These are phyloP conservation scores for Misgurnus mizolepis DNA, from an alignment of 2,113 vertebrate species.

Conservation along the genomic window DNA sequence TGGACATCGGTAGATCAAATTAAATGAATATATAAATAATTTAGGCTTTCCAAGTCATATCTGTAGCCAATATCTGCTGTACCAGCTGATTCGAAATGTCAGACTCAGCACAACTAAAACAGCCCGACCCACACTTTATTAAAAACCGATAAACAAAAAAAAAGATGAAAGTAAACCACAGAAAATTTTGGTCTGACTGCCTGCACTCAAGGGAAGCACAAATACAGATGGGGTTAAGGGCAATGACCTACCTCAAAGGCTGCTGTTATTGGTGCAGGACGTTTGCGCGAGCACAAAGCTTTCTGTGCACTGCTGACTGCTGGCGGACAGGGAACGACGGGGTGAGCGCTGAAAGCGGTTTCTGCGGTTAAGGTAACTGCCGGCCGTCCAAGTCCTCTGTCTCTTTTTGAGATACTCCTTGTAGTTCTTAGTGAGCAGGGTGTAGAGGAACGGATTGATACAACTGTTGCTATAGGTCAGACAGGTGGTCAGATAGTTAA, in stretches of 20 bases:
- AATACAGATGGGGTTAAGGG: neutral
- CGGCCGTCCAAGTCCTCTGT: constrained; percentile 77
- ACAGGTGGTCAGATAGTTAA: constrained; percentile 88
- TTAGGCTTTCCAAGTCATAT: neutral
- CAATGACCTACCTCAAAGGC: constrained; percentile 74
- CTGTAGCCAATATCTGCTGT: neutral
- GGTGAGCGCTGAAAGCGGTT: constrained; percentile 76
- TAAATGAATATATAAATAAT: neutral
- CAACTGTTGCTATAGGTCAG: constrained; percentile 91
- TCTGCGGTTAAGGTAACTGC: constrained; percentile 75
- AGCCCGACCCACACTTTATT: constrained; percentile 17
- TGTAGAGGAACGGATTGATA: constrained; percentile 89
- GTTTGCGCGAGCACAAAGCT: constrained; percentile 78
- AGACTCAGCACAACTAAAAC: constrained; percentile 10
- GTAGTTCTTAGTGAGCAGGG: constrained; percentile 86
- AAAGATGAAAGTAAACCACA: constrained; percentile 5
- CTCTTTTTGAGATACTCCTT: constrained; percentile 82
- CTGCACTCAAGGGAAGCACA: neutral
- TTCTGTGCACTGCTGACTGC: constrained; percentile 87
- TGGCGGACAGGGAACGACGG: constrained; percentile 78
- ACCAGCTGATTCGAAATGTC: neutral
- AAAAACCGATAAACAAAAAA: neutral
- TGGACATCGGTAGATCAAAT: neutral
- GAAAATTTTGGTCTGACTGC: constrained; percentile 14
- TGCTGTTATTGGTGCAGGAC: constrained; percentile 76